A percentile compares a stretch with the other conserved stretches of the same genome.
Evolutionary conservation across 2,797 vertebrate species (phyloP).

Genomic region (Sciurus vulgaris): DNA sequence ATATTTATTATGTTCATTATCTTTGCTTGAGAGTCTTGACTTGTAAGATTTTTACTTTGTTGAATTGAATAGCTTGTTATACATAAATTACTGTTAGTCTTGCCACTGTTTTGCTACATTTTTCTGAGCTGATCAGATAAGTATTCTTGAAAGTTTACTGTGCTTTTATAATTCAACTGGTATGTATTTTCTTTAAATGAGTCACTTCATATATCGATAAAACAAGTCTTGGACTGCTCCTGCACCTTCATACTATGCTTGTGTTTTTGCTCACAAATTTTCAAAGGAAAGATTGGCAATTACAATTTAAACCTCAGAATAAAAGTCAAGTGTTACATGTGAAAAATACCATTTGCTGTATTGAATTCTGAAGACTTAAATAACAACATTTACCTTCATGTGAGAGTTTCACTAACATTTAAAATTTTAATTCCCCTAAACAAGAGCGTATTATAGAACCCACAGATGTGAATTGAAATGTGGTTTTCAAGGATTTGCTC

Average conservation of each 20-base stretch:
- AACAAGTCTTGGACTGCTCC: no score
- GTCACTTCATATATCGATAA: no score
- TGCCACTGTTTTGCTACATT: no score
- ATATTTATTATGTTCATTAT: background rate
- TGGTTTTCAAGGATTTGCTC: background rate
- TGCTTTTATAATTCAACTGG: no score
- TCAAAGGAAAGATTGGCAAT: background rate
- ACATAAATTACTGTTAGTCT: no score
- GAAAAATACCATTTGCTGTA: background rate
- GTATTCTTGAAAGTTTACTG: no score
- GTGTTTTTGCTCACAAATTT: background rate
- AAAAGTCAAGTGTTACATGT: background rate
- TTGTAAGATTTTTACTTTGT: background rate
- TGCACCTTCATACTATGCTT: background rate
- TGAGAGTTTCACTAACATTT: constrained; percentile 14
- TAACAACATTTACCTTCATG: background rate
- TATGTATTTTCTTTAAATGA: no score
- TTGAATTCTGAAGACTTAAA: background rate
- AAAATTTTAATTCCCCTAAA: background rate
- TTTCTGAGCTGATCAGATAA: no score
- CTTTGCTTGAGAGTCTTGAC: background rate
- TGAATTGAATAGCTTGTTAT: background rate
- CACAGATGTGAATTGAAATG: background rate
- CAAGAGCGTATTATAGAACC: background rate
- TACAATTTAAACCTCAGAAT: constrained; percentile 1